phyloP scores from a whole-genome alignment of 2,797 vertebrate species.

The Argyrosomus regius region DNA sequence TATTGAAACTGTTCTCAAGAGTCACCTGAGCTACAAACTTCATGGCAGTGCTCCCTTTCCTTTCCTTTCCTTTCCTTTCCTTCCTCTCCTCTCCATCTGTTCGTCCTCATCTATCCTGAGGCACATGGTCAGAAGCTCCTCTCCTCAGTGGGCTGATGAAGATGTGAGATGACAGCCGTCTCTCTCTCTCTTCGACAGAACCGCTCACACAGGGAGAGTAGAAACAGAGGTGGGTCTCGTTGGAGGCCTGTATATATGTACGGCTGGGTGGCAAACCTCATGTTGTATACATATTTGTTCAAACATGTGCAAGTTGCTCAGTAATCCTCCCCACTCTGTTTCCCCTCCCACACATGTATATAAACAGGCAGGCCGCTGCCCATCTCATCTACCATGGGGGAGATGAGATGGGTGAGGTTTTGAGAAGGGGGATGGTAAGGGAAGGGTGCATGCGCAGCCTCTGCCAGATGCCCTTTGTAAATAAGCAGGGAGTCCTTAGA shows the following conservation, averaged over 20 bases:
- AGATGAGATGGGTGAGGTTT: constrained; percentile 55
- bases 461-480: constrained; percentile 95
- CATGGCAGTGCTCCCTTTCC: neutral
- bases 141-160: constrained; percentile 40
- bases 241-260: constrained; percentile 68
- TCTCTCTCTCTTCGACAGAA: constrained; percentile 5
- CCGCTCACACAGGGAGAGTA: constrained; percentile 45
- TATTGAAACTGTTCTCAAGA: constrained; percentile 32
- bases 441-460: constrained; percentile 67
- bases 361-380: constrained; percentile 71
- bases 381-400: constrained; percentile 50
- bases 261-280: constrained; percentile 81
- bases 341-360: constrained; percentile 67
- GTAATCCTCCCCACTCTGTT: constrained; percentile 84
- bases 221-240: constrained; percentile 66
- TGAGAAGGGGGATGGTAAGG: constrained; percentile 30
- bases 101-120: constrained; percentile 72
- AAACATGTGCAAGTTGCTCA: constrained; percentile 94
- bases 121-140: constrained; percentile 56
- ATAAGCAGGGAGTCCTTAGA: constrained; percentile 93
- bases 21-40: constrained; percentile 22
- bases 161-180: constrained; percentile 65
- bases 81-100: constrained; percentile 72
- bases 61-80: neutral
- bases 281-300: constrained; percentile 90